phyloP scores from a whole-genome alignment of 2,888 invertebrate species.

The Ormyrus thymus region DNA sequence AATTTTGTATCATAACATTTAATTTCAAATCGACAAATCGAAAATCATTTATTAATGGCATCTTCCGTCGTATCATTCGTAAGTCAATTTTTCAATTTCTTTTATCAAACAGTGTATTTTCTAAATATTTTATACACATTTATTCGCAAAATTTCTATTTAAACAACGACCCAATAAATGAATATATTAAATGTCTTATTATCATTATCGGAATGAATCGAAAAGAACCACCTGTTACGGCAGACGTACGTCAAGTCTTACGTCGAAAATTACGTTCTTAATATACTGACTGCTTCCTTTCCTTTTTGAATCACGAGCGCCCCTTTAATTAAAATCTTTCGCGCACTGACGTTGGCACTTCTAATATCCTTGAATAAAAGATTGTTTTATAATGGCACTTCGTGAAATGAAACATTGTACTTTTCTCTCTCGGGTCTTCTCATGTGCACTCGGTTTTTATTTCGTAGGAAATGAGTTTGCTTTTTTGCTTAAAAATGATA shows the following conservation, averaged over 20 bases:
- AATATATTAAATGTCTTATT: background rate
- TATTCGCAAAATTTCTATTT: background rate
- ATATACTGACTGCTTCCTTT: conserved; percentile 25
- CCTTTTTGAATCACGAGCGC: conserved; percentile 37
- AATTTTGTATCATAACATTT: too few species aligned
- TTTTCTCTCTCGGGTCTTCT: conserved; percentile 1
- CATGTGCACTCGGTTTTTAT: background rate
- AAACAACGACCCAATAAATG: background rate
- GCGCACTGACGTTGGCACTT: conserved; percentile 21
- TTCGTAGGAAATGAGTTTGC: too few species aligned
- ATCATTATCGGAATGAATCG: background rate
- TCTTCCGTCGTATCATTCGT: too few species aligned
- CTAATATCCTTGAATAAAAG: conserved; percentile 37
- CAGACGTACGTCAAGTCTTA: conserved; percentile 26
- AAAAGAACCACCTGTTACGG: conserved; percentile 29
- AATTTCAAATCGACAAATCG: too few species aligned
- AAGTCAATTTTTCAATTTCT: too few species aligned
- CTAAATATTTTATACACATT: too few species aligned
- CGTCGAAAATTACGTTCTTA: conserved; percentile 27
- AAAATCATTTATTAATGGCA: too few species aligned
- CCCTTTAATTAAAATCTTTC: conserved; percentile 34
- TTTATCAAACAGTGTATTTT: too few species aligned
- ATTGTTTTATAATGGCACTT: conserved; percentile 8
- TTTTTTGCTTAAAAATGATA: too few species aligned
- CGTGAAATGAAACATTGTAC: background rate